Conservation (phyloP, 1,140 invertebrate species). For the Drosophila sulfurigaster region DNA sequence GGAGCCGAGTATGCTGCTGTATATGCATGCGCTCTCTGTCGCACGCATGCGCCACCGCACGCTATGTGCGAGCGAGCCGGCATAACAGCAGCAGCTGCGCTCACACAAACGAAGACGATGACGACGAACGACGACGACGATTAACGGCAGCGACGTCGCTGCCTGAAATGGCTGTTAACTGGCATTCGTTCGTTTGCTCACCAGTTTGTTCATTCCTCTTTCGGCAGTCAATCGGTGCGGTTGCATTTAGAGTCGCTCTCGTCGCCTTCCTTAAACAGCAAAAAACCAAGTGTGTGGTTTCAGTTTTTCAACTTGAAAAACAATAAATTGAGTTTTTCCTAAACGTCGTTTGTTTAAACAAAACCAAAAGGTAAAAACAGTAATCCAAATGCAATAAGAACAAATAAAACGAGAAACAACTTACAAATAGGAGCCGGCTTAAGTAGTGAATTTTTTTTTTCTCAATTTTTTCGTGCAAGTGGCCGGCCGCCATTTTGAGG, state of each 20-base stretch:
- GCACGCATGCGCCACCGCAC: slow-evolving; percentile 54
- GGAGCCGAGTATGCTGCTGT: slow-evolving; percentile 20
- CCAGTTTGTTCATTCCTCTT: slow-evolving; percentile 78
- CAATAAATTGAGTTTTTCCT: slow-evolving; percentile 40
- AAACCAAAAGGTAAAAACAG: slow-evolving; percentile 44
- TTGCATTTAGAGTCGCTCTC: slow-evolving; percentile 57
- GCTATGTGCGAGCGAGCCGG: slow-evolving; percentile 35
- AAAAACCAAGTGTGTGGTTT: slow-evolving; percentile 37
- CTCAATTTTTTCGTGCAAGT: slow-evolving; percentile 46
- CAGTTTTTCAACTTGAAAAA: slow-evolving; percentile 45
- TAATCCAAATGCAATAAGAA: neutral
- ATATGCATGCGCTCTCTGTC: slow-evolving; percentile 62
- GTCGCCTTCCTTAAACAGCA: slow-evolving; percentile 41
- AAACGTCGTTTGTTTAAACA: slow-evolving; percentile 42
- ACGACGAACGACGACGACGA: slow-evolving; percentile 23
- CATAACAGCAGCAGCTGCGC: slow-evolving; percentile 30
- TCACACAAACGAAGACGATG: slow-evolving; percentile 20
- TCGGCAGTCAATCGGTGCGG: slow-evolving; percentile 69
- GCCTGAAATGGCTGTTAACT: slow-evolving; percentile 77
- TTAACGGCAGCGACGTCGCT: slow-evolving; percentile 37
- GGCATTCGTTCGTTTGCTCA: slow-evolving; percentile 62
- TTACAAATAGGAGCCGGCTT: slow-evolving; percentile 47
- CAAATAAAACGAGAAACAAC: neutral
- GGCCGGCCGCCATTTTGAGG: slow-evolving; percentile 49
- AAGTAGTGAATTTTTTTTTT: slow-evolving; percentile 38